A percentile compares a stretch with the other conserved stretches of the same genome.
phyloP scores from a whole-genome alignment of 2,888 invertebrate genomes.

The Erpobdella octoculata region DNA sequence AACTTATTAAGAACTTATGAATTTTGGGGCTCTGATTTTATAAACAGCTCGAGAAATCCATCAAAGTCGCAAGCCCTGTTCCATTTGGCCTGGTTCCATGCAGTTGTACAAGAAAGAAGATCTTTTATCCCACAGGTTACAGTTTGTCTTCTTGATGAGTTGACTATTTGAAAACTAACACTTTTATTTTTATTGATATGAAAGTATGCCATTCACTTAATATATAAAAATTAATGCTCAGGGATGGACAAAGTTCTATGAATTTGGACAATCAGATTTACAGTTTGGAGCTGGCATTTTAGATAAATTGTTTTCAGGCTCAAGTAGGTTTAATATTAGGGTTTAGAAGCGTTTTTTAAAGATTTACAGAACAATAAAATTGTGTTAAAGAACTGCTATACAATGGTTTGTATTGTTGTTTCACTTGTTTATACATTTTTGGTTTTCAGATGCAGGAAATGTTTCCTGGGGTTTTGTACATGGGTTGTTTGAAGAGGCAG shows the following conservation, averaged over 20 bases:
- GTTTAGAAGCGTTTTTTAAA: not conserved
- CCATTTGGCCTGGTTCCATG: slow-evolving; percentile 77
- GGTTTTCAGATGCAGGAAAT: slow-evolving; percentile 26
- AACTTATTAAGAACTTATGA: slow-evolving; percentile 70
- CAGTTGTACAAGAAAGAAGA: slow-evolving; percentile 76
- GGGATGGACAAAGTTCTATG: slow-evolving; percentile 82
- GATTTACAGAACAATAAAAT: no score
- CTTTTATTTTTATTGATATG: not conserved
- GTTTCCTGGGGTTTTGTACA: slow-evolving; percentile 59
- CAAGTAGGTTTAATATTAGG: slow-evolving; percentile 44
- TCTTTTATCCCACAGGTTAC: slow-evolving; percentile 73
- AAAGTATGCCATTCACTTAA: no score
- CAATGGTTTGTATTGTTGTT: no score
- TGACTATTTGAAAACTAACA: not conserved
- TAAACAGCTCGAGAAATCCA: slow-evolving; percentile 47
- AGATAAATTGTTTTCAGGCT: slow-evolving; percentile 53
- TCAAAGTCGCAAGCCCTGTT: slow-evolving; percentile 59
- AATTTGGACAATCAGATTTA: slow-evolving; percentile 75
- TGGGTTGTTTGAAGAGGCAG: slow-evolving; percentile 69
- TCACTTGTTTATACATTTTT: no score
- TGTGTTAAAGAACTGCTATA: no score
- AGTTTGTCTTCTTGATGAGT: not conserved
- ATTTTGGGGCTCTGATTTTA: slow-evolving; percentile 60
- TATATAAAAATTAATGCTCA: slow-evolving; percentile 46
- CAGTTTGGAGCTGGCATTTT: slow-evolving; percentile 66